Evolutionary conservation across 1,140 invertebrate genomes (phyloP), one percentile per base, ranked within the genome.

Genomic region (Drosophila serrata): DNA sequence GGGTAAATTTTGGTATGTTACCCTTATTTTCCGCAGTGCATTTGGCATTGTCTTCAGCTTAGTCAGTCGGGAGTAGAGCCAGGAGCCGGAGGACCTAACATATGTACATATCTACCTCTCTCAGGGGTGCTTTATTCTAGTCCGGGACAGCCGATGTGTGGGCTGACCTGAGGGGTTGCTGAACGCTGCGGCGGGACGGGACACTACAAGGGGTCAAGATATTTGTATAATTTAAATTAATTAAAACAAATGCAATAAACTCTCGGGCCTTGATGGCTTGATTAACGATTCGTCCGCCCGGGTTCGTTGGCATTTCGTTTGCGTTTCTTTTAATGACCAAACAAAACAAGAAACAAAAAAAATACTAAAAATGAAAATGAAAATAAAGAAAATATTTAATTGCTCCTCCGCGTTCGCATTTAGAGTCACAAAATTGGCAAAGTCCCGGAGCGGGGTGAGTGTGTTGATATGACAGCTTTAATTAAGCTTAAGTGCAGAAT

Each of bases 161-260:
- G 11, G 33, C 27, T 11, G 31, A 42, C 40, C 33, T 57, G 39
- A n/a, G 69, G 68, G 69, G 68, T 72, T 39, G 68, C 27, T 68
- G 63, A 68, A 55, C 56, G 33, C 8, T 12, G 22, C 48, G 17
- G 29, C 43, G 43, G 43, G 22, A 46, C 17, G 27, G 15, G 8
- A 43, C 51, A 31, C 31, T 19, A n/a, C 17, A 40, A 33, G 51
- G 79, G 55, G 33, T 75, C 39, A 43, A 55, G 43, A 78, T 60
- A 63, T 73, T 79, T 79, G 64, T 84, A 63, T 78, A 88, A 88
- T 88, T 88, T 90, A 88, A 88, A 88, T 88, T 88, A 88, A 88
- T 88, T 88, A 88, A 88, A 81, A 84, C 81, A 88, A 73, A 78
- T 84, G 84, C 76, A 84, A 81, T 88, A 88, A 88, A 88, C 75